These are phyloP conservation scores for Perca schrenkii DNA, from an alignment of 2,113 vertebrate genomes.

Conservation along the genomic window DNA sequence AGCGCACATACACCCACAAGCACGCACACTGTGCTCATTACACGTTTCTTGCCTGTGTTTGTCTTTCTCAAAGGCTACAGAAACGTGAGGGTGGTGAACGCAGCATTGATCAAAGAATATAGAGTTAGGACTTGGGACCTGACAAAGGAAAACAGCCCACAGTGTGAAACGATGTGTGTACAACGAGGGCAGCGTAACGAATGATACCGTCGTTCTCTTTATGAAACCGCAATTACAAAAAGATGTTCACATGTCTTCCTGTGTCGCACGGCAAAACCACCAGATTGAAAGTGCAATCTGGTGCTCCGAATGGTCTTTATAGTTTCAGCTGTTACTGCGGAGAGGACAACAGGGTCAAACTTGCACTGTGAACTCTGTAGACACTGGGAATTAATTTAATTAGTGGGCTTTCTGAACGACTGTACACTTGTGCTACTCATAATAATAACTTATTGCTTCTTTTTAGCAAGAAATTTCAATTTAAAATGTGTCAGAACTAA, in stretches of 20 bases:
- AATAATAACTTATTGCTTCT: constrained; percentile 2
- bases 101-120: constrained; percentile 70
- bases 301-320: constrained; percentile 45
- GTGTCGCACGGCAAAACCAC: constrained; percentile 36
- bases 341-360: constrained; percentile 60
- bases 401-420: constrained; percentile 18
- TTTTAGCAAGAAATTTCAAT: not conserved
- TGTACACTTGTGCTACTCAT: not conserved
- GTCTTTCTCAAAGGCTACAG: constrained; percentile 73
- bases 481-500: constrained; percentile 1
- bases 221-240: constrained; percentile 59
- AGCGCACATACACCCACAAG: constrained; percentile 44
- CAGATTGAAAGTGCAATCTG: constrained; percentile 63
- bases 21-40: constrained; percentile 73
- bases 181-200: constrained; percentile 29
- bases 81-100: constrained; percentile 69
- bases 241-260: constrained; percentile 54
- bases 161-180: constrained; percentile 51
- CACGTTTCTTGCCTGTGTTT: constrained; percentile 73
- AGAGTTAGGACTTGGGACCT: constrained; percentile 63
- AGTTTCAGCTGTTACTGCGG: constrained; percentile 40
- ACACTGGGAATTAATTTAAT: constrained; percentile 54
- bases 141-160: constrained; percentile 57
- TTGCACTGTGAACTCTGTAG: constrained; percentile 35
- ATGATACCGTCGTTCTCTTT: constrained; percentile 34